Conservation (phyloP, 2,797 vertebrate species). For the Gila robusta region DNA sequence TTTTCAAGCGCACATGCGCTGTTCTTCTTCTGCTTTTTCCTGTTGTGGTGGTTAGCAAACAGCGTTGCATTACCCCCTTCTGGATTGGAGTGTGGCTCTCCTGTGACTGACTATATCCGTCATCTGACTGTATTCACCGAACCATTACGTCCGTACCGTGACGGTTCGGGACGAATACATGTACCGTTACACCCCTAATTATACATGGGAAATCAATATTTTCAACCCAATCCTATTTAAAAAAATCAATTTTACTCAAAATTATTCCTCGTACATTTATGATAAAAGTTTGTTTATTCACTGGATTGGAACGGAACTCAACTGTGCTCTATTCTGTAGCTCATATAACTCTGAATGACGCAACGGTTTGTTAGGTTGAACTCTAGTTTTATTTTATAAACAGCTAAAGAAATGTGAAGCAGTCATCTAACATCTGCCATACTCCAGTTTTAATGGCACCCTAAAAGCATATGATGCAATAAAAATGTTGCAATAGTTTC, state of each 20-base stretch:
- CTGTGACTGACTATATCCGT: too few species aligned
- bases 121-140: too few species aligned
- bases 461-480: slow-evolving; percentile 1
- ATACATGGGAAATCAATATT: not conserved
- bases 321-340: not conserved
- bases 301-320: not conserved
- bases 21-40: too few species aligned
- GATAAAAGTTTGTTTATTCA: not conserved
- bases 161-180: too few species aligned
- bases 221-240: not conserved
- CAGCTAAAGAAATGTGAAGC: not conserved
- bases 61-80: too few species aligned
- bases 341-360: not conserved
- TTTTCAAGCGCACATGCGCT: too few species aligned
- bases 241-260: not conserved
- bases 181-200: too few species aligned
- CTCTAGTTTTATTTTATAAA: not conserved
- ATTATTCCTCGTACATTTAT: not conserved
- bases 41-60: too few species aligned
- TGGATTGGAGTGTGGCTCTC: too few species aligned
- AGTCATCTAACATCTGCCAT: not conserved
- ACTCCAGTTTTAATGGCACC: not conserved
- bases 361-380: not conserved
- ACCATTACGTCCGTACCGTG: too few species aligned
- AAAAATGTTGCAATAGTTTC: not conserved